A percentile compares a stretch with the other conserved stretches of the same genome.
Evolutionary conservation across 1,140 invertebrate species (phyloP).

Genomic region (Heliconius hewitsoni): DNA sequence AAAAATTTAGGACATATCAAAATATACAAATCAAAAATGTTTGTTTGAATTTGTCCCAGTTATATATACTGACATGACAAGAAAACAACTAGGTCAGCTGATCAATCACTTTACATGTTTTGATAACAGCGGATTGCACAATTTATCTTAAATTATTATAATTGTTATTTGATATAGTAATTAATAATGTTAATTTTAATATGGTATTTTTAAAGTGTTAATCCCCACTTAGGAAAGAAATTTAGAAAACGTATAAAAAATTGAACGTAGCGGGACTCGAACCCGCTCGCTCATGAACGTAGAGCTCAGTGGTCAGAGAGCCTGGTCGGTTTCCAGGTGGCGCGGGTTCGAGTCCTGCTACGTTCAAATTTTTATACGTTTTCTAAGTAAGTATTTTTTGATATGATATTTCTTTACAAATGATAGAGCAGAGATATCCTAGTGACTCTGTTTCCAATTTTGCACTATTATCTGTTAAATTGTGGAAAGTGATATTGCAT

Average conservation of each 20-base stretch:
- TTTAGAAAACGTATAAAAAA: too few relatives aligned
- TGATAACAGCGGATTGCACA: conserved; percentile 58
- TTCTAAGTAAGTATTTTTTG: too few relatives aligned
- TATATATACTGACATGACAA: conserved; percentile 65
- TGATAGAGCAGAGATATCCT: background rate
- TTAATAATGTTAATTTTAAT: background rate
- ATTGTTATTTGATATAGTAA: background rate
- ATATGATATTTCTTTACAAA: background rate
- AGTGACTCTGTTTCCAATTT: background rate
- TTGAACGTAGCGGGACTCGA: too few relatives aligned
- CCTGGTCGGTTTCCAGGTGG: too few relatives aligned
- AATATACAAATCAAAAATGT: conserved; percentile 12
- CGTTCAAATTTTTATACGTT: too few relatives aligned
- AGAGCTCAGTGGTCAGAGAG: too few relatives aligned
- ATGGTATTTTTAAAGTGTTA: background rate
- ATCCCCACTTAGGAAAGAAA: too few relatives aligned
- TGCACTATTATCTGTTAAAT: background rate
- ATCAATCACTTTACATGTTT: conserved; percentile 65
- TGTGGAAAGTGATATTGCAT: background rate
- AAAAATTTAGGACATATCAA: conserved; percentile 41
- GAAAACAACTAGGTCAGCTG: conserved; percentile 63
- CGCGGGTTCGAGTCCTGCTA: too few relatives aligned
- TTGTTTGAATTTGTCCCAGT: conserved; percentile 55
- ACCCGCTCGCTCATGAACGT: too few relatives aligned
- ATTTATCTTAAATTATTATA: conserved; percentile 19